Evolutionary conservation across 2,113 vertebrate genomes (phyloP), one percentile per base, ranked within the genome.

Genomic region (Mormoops blainvillei): DNA sequence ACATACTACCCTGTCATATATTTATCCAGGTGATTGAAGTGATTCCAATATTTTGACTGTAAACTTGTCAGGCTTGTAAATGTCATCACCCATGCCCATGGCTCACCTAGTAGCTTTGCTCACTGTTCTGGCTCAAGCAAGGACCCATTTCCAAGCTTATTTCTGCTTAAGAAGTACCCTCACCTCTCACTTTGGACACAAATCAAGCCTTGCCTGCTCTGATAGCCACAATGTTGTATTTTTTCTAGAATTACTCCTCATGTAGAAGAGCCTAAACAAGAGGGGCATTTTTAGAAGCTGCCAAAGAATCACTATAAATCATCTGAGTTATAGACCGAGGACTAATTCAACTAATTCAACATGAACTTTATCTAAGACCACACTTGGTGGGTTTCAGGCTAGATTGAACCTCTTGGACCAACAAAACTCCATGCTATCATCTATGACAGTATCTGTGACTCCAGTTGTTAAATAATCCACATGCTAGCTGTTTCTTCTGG

Each of bases 1-100:
- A 76, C 4, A 65, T 3, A 43, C 18, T 78, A 43, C 7, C 10
- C 5, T 80, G 2, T 52, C 76, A 68, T 67, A 73, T 76, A 76
- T 74, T 90, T 88, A 91, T 89, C 83, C 38, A 65, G 76, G 14
- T 52, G 74, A 91, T 4, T 86, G 85, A 45, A 94, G 14, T 78
- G 77, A 65, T 19, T 94, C 71, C 7, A 74, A 33, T 26, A 50
- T 52, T 76, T 77, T 58, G 31, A 41, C 50, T 84, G 8, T 94
- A 38, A 63, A 78, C 50, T 26, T 28, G 10, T 61, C n/a, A 56
- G 43, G 7, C 70, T 58, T 77, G 11, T 87, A 86, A 93, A 74
- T 14, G 10, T 50, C 26, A 3, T 89, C 38, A 19, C 2, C 16
- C 18, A 15, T 1, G 31, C 31, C 58, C 1, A 4, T 0, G 56